phyloP scores from a whole-genome alignment of 2,888 invertebrate genomes.

The Hirtodrosophila histrioides region DNA sequence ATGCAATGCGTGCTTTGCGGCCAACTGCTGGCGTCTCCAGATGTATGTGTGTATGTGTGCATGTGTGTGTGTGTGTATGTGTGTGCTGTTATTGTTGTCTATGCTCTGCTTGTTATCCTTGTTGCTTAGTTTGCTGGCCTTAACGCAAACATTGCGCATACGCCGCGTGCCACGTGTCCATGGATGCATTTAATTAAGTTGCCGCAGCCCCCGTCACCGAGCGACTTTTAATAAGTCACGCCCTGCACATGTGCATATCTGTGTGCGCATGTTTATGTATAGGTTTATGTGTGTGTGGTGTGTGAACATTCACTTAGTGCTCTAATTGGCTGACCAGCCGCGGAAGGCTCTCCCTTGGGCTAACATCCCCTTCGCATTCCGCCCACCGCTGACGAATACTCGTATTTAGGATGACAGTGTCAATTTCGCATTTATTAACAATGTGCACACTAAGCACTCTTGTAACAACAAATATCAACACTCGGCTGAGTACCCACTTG shows the following conservation, averaged over 20 bases:
- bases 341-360: neutral
- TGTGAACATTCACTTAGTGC: constrained; percentile 19
- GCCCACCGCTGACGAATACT: neutral
- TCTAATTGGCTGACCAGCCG: constrained; percentile 40
- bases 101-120: constrained; percentile 35
- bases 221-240: constrained; percentile 46
- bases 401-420: constrained; percentile 2
- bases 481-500: constrained; percentile 11
- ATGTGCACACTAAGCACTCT: constrained; percentile 5
- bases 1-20: constrained; percentile 39
- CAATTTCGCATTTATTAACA: constrained; percentile 22
- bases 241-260: constrained; percentile 7
- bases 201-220: constrained; percentile 28
- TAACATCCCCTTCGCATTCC: neutral
- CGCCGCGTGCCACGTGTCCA: constrained; percentile 41
- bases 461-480: constrained; percentile 16
- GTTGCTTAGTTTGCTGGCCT: constrained; percentile 44
- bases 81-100: constrained; percentile 14
- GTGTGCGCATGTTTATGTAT: neutral
- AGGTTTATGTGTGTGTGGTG: neutral
- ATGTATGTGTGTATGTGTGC: constrained; percentile 3
- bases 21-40: constrained; percentile 14
- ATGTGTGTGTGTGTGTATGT: constrained; percentile 7
- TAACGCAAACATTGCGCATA: constrained; percentile 56
- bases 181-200: constrained; percentile 60